Percentiles rank a stretch among this genome's conserved stretches.
These are phyloP conservation scores for Seira ritae DNA, from an alignment of 2,888 invertebrate species.

Conservation along the genomic window DNA sequence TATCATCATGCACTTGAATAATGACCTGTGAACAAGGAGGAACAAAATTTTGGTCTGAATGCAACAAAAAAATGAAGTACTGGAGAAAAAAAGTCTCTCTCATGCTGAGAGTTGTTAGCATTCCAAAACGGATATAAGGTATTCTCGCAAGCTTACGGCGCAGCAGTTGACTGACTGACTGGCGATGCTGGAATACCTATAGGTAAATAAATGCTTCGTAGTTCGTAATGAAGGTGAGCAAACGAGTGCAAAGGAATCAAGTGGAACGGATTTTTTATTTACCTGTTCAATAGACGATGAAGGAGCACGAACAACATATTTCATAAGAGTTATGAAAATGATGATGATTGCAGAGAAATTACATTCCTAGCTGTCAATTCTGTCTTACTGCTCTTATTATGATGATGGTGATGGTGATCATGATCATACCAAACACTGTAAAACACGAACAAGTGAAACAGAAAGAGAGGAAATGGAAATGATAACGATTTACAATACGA, in stretches of 20 bases:
- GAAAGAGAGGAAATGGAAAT: no score
- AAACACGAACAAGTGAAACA: no score
- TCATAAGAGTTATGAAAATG: not conserved
- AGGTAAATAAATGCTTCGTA: no score
- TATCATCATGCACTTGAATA: slow-evolving; percentile 50
- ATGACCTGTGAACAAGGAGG: slow-evolving; percentile 57
- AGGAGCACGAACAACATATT: no score
- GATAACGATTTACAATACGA: no score
- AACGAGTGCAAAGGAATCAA: no score
- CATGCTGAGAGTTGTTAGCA: slow-evolving; percentile 67
- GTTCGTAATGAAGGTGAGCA: no score
- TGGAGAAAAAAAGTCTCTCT: slow-evolving; percentile 42
- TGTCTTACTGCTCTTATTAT: slow-evolving; percentile 11
- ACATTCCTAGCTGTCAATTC: slow-evolving; percentile 45
- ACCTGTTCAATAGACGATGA: no score
- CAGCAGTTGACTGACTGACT: slow-evolving; percentile 32
- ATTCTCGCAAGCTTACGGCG: slow-evolving; percentile 40
- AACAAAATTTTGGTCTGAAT: slow-evolving; percentile 37
- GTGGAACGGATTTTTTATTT: no score
- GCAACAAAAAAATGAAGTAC: slow-evolving; percentile 18
- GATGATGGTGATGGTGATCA: slow-evolving; percentile 14
- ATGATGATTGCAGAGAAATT: slow-evolving; percentile 30
- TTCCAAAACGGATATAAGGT: slow-evolving; percentile 48
- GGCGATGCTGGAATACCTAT: no score
- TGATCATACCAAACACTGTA: no score